These are phyloP conservation scores for Heterodera schachtii DNA, from an alignment of 1,140 invertebrate species.

Conservation along the genomic window DNA sequence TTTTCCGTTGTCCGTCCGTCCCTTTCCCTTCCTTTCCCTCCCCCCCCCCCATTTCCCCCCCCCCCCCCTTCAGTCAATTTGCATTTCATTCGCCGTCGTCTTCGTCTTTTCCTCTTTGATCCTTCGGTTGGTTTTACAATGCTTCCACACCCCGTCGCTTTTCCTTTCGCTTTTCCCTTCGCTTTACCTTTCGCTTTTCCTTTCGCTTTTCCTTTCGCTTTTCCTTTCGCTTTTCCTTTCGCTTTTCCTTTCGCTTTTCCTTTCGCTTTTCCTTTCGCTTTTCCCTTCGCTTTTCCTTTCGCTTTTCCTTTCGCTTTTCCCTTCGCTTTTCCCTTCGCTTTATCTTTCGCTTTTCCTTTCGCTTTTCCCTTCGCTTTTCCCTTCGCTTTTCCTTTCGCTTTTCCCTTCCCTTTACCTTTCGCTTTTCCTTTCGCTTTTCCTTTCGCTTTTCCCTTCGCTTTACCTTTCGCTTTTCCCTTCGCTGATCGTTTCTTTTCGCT, in stretches of 20 bases:
- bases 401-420: too few relatives aligned
- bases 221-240: background rate
- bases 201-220: background rate
- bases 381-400: background rate
- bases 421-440: background rate
- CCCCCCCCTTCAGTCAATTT: slow-evolving; percentile 46
- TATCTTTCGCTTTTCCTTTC: too few relatives aligned
- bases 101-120: slow-evolving; percentile 55
- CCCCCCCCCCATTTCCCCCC: slow-evolving; percentile 58
- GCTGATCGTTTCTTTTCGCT: too few relatives aligned
- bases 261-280: background rate
- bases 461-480: slow-evolving; percentile 1
- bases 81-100: slow-evolving; percentile 59
- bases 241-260: too few relatives aligned
- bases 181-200: background rate
- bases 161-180: slow-evolving; percentile 12
- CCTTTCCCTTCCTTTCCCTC: slow-evolving; percentile 47
- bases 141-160: background rate
- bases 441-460: too few relatives aligned
- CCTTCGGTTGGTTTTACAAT: slow-evolving; percentile 31
- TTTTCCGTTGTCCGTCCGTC: too few relatives aligned
- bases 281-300: background rate
- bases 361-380: background rate
- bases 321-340: too few relatives aligned
- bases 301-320: too few relatives aligned